Percentiles rank a stretch among this genome's conserved stretches.
Conservation (phyloP, 2,113 vertebrate genomes). For the Pseudorasbora parva region DNA sequence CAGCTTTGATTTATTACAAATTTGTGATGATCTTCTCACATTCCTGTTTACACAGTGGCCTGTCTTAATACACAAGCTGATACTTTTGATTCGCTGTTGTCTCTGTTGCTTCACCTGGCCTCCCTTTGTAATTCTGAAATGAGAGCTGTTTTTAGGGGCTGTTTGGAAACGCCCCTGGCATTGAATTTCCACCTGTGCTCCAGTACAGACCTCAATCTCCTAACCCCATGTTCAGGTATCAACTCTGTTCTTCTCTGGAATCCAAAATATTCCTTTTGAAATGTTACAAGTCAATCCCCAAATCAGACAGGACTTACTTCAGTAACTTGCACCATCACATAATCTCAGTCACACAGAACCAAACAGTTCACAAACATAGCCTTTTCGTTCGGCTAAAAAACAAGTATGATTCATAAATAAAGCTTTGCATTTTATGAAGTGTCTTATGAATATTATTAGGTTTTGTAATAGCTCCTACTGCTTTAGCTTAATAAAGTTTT, state of each 20-base stretch:
- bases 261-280: neutral
- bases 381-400: neutral
- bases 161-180: constrained; percentile 34
- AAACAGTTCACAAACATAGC: neutral
- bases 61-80: neutral
- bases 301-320: neutral
- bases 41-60: neutral
- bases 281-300: neutral
- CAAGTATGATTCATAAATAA: neutral
- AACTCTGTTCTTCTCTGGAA: neutral
- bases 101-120: neutral
- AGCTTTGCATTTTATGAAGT: neutral
- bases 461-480: neutral
- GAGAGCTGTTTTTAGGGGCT: constrained; percentile 7
- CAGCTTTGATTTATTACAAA: too few relatives aligned
- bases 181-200: constrained; percentile 44
- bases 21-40: neutral
- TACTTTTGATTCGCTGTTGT: neutral
- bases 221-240: neutral
- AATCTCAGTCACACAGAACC: neutral
- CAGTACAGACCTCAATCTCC: neutral
- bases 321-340: neutral
- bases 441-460: neutral
- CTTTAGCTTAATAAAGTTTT: neutral
- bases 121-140: constrained; percentile 6